Base-by-base conservation (phyloP, 2,113 vertebrate species). In the Channa argus region DNA sequence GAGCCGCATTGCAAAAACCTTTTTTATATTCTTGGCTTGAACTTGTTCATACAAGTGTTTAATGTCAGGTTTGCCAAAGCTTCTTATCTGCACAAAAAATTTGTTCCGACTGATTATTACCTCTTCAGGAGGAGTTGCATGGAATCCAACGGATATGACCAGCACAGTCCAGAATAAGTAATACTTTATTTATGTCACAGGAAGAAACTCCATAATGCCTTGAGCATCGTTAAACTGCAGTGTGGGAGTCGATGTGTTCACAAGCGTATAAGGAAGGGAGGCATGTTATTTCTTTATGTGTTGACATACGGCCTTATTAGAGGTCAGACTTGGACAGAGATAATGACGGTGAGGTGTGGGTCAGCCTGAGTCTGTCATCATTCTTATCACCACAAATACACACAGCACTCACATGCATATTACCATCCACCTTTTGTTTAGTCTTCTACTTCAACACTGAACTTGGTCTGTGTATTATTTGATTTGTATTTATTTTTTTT, bases 311-410 rank as follows among this genome's bases (percentile, higher is more conserved):
- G 75, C 39, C 8, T 12, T 50, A 83, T 79, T 78, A 84, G 84
- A 0, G 71, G 86, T 86, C 46, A 68, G 66, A 66, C 59, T 69
- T 55, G 54, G 69, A 53, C 59, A 45, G 79, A 75, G 77, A 86
- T 88, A 79, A 84, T 86, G 59, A 82, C 14, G 46, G 62, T 33
- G 79, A 91, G 77, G 70, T 84, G 52, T 68, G 69, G 73, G 78
- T 89, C 74, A 71, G 80, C 45, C 41, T 3, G 6, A 56, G 52
- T 80, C 87, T 77, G 77, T 86, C 86, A 82, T 77, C 49, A 0
- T 41, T 15, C 84, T 84, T 76, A 88, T 89, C 83, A 58, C 65
- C 38, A 68, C 47, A 41, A 63, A 62, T 36, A 71, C 38, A 78
- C 68, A 63, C 4, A 3, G 38, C 51, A 39, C 45, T 43, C 55